These are phyloP conservation scores for Chaenodraco wilsoni DNA, from an alignment of 2,797 vertebrate species.

Conservation along the genomic window DNA sequence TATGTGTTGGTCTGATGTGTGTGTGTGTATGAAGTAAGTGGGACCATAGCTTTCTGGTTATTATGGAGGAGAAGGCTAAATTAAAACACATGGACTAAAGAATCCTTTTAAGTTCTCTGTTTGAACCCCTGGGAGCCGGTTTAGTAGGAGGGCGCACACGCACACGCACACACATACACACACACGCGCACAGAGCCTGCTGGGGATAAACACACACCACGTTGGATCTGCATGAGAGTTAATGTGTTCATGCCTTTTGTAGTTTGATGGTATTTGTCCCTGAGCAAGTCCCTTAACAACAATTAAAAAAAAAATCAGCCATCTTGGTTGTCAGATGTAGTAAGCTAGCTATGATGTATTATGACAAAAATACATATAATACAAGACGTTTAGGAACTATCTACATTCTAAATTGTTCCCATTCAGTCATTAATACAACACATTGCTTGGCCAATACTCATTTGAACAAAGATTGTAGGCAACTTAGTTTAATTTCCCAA, in stretches of 20 bases:
- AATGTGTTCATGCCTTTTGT: constrained; percentile 59
- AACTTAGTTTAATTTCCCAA: not conserved
- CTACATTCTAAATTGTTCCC: not conserved
- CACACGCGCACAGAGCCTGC: constrained; percentile 32
- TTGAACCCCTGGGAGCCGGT: constrained; percentile 49
- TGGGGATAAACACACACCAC: constrained; percentile 66
- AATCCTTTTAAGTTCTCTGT: constrained; percentile 71
- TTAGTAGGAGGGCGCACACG: constrained; percentile 24
- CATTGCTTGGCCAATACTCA: not conserved
- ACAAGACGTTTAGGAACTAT: not conserved
- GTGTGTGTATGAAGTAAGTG: constrained; percentile 39
- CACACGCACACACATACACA: constrained; percentile 25
- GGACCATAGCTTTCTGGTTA: constrained; percentile 61
- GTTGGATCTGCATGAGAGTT: constrained; percentile 61
- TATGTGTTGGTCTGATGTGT: constrained; percentile 45
- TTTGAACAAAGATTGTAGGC: not conserved
- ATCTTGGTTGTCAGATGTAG: constrained; percentile 61
- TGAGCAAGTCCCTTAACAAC: constrained; percentile 44
- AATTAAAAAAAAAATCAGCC: constrained; percentile 53
- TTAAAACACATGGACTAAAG: constrained; percentile 73
- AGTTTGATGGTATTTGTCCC: constrained; percentile 50
- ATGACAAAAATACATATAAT: not conserved
- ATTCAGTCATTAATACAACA: not conserved
- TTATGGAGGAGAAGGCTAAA: constrained; percentile 69
- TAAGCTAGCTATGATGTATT: constrained; percentile 5